Conservation (phyloP, 2,888 invertebrate genomes). For the Stenchaetothrips biformis region DNA sequence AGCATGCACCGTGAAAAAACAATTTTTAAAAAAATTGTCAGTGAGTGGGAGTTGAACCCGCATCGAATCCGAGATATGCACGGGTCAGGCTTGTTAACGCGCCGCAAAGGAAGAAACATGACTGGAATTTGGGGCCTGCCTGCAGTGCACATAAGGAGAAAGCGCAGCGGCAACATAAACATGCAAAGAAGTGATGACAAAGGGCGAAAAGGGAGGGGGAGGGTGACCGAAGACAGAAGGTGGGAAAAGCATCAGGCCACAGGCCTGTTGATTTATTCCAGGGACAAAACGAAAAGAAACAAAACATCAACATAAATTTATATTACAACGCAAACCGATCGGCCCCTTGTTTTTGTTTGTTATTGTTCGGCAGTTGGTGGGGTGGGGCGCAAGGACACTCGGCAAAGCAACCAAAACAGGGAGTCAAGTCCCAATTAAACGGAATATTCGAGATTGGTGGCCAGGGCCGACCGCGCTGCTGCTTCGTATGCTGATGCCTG, state of each 20-base stretch:
- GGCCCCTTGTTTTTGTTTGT: slow-evolving; percentile 1
- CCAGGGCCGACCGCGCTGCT: neutral
- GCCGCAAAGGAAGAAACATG: too few relatives aligned
- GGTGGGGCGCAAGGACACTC: slow-evolving; percentile 15
- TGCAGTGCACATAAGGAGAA: neutral
- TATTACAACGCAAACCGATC: slow-evolving; percentile 20
- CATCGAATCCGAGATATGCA: too few relatives aligned
- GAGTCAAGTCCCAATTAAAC: slow-evolving; percentile 4
- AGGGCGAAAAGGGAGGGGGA: neutral
- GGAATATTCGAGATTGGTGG: slow-evolving; percentile 20
- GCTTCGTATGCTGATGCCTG: slow-evolving; percentile 8
- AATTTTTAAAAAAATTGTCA: too few relatives aligned
- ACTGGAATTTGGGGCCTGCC: neutral
- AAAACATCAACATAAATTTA: neutral
- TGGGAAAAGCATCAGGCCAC: neutral
- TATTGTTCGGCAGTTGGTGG: neutral
- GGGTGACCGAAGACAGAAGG: neutral
- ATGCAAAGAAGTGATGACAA: slow-evolving; percentile 14
- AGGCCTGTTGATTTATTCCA: slow-evolving; percentile 10
- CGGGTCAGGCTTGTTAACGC: too few relatives aligned
- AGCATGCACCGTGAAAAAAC: too few relatives aligned
- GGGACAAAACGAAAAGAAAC: neutral
- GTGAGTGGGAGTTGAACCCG: too few relatives aligned
- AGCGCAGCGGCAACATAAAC: too few relatives aligned
- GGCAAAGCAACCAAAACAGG: neutral